These are phyloP conservation scores for Drosophila quadrilineata DNA, from an alignment of 1,140 invertebrate species.

Conservation along the genomic window DNA sequence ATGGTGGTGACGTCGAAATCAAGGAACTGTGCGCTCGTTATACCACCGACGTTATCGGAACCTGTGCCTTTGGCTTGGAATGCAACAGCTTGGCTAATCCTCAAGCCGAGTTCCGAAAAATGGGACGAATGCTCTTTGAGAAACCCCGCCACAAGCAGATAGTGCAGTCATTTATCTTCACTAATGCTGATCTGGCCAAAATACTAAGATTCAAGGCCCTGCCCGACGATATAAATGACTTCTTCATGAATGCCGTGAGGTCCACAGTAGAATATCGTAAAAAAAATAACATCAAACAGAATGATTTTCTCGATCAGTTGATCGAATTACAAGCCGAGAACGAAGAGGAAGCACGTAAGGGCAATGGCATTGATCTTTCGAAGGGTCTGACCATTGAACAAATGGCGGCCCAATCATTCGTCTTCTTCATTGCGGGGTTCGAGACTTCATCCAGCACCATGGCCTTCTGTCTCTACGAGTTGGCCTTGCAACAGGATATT, in stretches of 20 bases:
- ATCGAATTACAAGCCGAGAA: constrained; percentile 81
- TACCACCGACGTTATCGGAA: constrained; percentile 82
- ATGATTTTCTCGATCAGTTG: constrained; percentile 84
- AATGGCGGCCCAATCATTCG: constrained; percentile 83
- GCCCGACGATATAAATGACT: constrained; percentile 71
- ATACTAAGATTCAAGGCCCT: constrained; percentile 73
- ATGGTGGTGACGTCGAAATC: constrained; percentile 44
- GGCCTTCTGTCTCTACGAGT: constrained; percentile 80
- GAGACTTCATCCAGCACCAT: constrained; percentile 81
- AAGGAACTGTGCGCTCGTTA: constrained; percentile 81
- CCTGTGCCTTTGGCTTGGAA: constrained; percentile 81
- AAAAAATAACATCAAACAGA: constrained; percentile 81
- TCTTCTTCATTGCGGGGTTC: constrained; percentile 84
- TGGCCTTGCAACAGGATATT: constrained; percentile 78
- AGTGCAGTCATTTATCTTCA: constrained; percentile 46
- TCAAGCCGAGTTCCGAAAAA: constrained; percentile 82
- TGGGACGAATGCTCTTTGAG: constrained; percentile 66
- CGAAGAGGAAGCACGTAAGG: constrained; percentile 24
- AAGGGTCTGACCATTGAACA: constrained; percentile 53
- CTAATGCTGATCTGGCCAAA: constrained; percentile 58
- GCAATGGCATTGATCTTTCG: constrained; percentile 50
- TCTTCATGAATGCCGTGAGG: constrained; percentile 81
- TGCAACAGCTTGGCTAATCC: constrained; percentile 80
- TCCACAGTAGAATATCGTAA: constrained; percentile 82
- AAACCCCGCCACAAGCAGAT: constrained; percentile 30